These are phyloP conservation scores for Pelagia noctiluca DNA, from an alignment of 30 jellyfish, hydroid and myxozoan genomes.

Conservation along the genomic window DNA sequence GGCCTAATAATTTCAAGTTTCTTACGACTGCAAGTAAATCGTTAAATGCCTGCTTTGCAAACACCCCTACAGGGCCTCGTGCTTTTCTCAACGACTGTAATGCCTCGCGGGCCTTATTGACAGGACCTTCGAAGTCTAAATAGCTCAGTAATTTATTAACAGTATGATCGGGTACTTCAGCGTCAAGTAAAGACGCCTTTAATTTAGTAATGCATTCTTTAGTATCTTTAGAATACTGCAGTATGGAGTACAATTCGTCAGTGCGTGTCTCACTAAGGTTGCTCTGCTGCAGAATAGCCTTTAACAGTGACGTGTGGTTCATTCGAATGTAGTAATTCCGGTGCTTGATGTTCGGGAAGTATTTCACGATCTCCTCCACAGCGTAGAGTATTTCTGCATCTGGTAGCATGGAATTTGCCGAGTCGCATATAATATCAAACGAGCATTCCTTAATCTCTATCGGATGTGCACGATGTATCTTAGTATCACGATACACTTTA, in stretches of 20 bases:
- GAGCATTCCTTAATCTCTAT: constrained; percentile 87
- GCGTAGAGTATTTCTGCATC: constrained; percentile 83
- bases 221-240: constrained; percentile 49
- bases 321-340: constrained; percentile 78
- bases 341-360: constrained; percentile 53
- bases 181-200: constrained; percentile 39
- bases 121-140: constrained; percentile 79
- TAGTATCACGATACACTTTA: constrained; percentile 72
- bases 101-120: constrained; percentile 70
- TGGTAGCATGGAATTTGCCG: constrained; percentile 70
- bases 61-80: constrained; percentile 60
- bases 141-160: constrained; percentile 36
- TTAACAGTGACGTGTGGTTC: constrained; percentile 72
- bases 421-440: constrained; percentile 78
- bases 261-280: constrained; percentile 57
- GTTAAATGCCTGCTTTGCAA: constrained; percentile 81
- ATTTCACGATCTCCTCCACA: constrained; percentile 73
- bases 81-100: constrained; percentile 76
- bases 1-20: constrained; percentile 50
- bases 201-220: constrained; percentile 39
- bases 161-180: constrained; percentile 71
- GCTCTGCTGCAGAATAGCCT: constrained; percentile 80
- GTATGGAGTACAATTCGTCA: constrained; percentile 40
- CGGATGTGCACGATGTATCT: constrained; percentile 87
- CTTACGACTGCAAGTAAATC: constrained; percentile 65